Base-by-base conservation (phyloP, 2,797 vertebrate genomes). In the Odontamblyopus lacepedii region DNA sequence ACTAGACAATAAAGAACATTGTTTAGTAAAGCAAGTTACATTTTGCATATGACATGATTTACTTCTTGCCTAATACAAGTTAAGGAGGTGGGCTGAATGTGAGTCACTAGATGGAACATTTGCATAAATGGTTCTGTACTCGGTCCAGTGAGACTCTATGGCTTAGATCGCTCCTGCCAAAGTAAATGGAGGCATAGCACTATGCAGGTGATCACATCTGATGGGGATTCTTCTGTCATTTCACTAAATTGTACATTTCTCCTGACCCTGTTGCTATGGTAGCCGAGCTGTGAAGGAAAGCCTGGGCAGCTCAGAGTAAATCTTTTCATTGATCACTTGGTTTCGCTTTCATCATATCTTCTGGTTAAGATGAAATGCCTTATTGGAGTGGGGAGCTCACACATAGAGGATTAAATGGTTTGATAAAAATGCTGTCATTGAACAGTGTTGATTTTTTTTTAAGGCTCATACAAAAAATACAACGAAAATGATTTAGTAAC, bases 401-500 rank as follows among this genome's bases (percentile, higher is more conserved):
- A 85, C 83, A 75, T 79, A 75, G 60, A 59, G 73, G 73, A 88
- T 86, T 85, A 85, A 89, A 91, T 87, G 74, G 68, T 78, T 81
- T 60, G 72, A 79, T 81, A 83, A 86, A 85, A 75, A 71, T 15
- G 61, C 38, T 23, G 51, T 60, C 55, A 61, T 55, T 8, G 7
- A 80, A 75, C 73, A 53, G 67, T 70, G 64, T 67, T 55, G 76
- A 41, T 72, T 67, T 75, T 44, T 44, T 63, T 75, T 38, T 73
- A 70, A 85, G 78, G 73, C 57, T 76, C 59, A 51, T 23, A 26
- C 55, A 6, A 5, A 66, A 70, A 59, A 19, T 16, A 0, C 11
- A 12, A 16, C 71, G 72, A 72, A 78, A 78, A 77, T 71, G 72
- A 88, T 92, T 91, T 89, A 90, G 87, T 94, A 95, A 95, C 93